Conservation (phyloP, 2,113 vertebrate genomes). For the Lonchura striata region DNA sequence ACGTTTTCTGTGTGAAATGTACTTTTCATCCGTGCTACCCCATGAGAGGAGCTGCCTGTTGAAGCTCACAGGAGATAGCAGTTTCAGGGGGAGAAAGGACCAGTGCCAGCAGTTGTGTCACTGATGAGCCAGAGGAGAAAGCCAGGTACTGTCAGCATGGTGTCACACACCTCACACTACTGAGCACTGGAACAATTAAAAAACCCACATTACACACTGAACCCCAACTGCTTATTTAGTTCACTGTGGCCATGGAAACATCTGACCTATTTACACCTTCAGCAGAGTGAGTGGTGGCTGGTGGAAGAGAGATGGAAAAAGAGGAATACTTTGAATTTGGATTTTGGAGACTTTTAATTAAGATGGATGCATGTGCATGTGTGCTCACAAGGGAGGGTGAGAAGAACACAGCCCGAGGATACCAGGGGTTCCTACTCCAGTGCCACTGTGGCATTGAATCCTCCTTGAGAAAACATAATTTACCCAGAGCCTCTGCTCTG, state of each 20-base stretch:
- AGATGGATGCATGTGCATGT: neutral
- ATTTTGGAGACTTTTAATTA: neutral
- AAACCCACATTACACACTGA: neutral
- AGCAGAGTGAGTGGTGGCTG: neutral
- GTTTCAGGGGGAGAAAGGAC: neutral
- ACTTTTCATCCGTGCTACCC: neutral
- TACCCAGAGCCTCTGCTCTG: neutral
- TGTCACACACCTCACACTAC: rapidly evolving
- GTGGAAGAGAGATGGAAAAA: neutral
- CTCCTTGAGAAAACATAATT: neutral
- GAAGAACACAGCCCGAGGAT: rapidly evolving
- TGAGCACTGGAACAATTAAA: neutral
- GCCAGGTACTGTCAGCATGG: neutral
- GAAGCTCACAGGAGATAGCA: neutral
- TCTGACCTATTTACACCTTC: conserved; percentile 19
- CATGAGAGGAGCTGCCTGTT: neutral
- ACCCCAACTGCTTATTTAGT: neutral
- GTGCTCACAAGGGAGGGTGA: neutral
- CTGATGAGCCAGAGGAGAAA: neutral
- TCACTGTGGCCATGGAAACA: conserved; percentile 26
- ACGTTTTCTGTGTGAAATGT: neutral
- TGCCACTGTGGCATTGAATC: rapidly evolving
- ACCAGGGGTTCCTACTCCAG: neutral
- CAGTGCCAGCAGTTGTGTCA: neutral
- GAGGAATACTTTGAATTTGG: neutral